Conservation (phyloP, 2,113 vertebrate genomes). For the Neopipo cinnamomea region DNA sequence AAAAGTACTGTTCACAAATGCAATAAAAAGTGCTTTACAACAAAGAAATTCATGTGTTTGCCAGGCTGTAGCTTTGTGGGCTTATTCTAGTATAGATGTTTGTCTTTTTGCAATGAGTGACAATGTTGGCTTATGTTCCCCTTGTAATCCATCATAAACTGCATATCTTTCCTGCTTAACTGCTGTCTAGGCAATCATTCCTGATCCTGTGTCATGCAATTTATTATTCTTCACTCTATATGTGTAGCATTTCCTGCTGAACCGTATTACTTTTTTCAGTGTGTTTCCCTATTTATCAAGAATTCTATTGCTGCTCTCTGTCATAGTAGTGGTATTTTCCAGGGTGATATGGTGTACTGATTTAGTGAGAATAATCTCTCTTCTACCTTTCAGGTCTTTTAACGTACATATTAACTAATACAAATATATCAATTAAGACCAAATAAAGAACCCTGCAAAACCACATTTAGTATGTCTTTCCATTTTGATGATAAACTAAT, state of each 20-base stretch:
- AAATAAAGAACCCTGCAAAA: not conserved
- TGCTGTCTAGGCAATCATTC: not conserved
- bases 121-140: not conserved
- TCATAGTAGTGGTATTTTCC: not conserved
- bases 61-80: not conserved
- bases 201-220: not conserved
- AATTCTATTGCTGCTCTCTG: not conserved
- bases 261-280: not conserved
- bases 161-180: not conserved
- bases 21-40: not conserved
- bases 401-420: not conserved
- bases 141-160: slow-evolving; percentile 26
- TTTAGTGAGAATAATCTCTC: not conserved
- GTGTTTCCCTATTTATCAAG: not conserved
- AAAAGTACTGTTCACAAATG: not conserved
- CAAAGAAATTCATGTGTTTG: not conserved
- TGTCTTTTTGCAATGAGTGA: not conserved
- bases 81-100: not conserved
- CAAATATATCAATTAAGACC: not conserved
- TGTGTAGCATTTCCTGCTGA: not conserved
- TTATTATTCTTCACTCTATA: not conserved
- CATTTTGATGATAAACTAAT: not conserved
- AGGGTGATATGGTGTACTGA: not conserved
- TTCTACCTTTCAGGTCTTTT: not conserved
- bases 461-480: not conserved